phyloP scores from a whole-genome alignment of 2,888 invertebrate genomes.

The Stenotaenia linearis region DNA sequence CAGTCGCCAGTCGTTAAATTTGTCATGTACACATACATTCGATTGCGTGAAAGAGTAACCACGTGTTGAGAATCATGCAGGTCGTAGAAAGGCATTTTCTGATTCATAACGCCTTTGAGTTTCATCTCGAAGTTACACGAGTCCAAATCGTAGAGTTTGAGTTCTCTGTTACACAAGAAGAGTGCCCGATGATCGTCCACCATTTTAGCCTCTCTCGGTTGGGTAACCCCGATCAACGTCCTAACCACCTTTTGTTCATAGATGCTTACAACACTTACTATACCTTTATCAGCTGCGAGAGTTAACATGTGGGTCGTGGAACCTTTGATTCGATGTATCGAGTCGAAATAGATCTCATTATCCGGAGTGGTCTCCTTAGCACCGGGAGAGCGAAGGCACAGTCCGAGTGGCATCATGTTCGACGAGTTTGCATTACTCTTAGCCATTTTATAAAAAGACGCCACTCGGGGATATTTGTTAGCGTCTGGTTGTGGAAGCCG shows the following conservation, averaged over 20 bases:
- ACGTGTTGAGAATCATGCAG: slow-evolving; percentile 71
- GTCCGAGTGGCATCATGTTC: slow-evolving; percentile 55
- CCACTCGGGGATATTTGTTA: slow-evolving; percentile 37
- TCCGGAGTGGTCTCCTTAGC: background rate
- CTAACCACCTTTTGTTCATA: slow-evolving; percentile 58
- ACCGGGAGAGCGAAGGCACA: slow-evolving; percentile 33
- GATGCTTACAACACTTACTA: slow-evolving; percentile 77
- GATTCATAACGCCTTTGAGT: slow-evolving; percentile 76
- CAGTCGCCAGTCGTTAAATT: slow-evolving; percentile 74
- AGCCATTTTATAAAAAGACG: slow-evolving; percentile 35
- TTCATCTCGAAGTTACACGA: slow-evolving; percentile 65
- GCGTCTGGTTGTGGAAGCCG: slow-evolving; percentile 40
- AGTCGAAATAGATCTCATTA: slow-evolving; percentile 51
- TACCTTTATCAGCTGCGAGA: slow-evolving; percentile 65
- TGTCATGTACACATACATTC: slow-evolving; percentile 85
- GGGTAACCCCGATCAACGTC: slow-evolving; percentile 64
- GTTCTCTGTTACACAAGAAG: slow-evolving; percentile 72
- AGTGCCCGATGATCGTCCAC: slow-evolving; percentile 65
- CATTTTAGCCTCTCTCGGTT: slow-evolving; percentile 70
- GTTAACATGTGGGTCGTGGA: slow-evolving; percentile 68
- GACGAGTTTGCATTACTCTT: slow-evolving; percentile 50
- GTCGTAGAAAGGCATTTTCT: slow-evolving; percentile 85
- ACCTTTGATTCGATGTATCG: slow-evolving; percentile 59
- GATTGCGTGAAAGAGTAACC: slow-evolving; percentile 74
- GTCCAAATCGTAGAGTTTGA: slow-evolving; percentile 72